These are phyloP conservation scores for Pseudachorutes palmiensis DNA, from an alignment of 1,140 invertebrate genomes.

Conservation along the genomic window DNA sequence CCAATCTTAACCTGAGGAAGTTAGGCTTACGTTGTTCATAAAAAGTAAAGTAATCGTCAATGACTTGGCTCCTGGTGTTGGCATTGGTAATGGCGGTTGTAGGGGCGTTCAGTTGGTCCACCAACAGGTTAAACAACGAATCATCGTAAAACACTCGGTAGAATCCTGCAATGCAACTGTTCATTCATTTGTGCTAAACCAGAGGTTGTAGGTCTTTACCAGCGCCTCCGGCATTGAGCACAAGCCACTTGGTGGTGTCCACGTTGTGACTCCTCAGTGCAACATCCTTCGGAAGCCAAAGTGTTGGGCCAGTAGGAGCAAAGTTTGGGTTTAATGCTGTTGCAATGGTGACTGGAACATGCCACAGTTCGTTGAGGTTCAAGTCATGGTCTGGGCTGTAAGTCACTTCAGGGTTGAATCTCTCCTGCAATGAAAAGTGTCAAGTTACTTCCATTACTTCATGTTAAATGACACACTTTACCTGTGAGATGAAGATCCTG, in stretches of 20 bases:
- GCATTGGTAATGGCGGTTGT: constrained; percentile 3
- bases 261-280: not conserved
- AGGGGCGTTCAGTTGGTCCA: constrained; percentile 12
- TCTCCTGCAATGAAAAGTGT: not conserved
- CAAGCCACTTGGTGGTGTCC: constrained; percentile 16
- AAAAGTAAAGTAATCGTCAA: constrained; percentile 32
- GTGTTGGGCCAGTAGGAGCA: not conserved
- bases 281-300: constrained; percentile 14
- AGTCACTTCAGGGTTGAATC: not conserved
- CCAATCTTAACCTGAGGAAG: not conserved
- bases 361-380: not conserved
- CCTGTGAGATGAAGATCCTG: constrained; percentile 18
- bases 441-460: too few relatives aligned
- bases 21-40: not conserved
- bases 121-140: not conserved
- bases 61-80: constrained; percentile 17
- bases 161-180: constrained; percentile 15
- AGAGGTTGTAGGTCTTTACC: constrained; percentile 6
- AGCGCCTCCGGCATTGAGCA: constrained; percentile 28
- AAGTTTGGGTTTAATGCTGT: too few relatives aligned
- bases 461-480: too few relatives aligned
- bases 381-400: not conserved
- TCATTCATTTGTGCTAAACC: not conserved
- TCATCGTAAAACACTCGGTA: constrained; percentile 27
- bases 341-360: not conserved